Base-by-base conservation (phyloP, 1,140 invertebrate species). In the Bombus waltoni region DNA sequence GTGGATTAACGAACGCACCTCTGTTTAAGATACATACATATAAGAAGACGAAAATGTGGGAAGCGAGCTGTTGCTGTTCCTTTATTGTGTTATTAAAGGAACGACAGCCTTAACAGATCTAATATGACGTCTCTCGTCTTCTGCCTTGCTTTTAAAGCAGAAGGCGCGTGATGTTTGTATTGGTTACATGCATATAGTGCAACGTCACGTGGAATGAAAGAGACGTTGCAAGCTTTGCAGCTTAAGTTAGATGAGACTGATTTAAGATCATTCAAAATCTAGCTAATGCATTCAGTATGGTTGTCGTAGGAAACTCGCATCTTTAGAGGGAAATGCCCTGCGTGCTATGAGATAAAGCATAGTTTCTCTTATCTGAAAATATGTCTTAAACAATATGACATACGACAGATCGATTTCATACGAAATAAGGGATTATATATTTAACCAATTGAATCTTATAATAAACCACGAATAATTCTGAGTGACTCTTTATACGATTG, bases 171-270 rank as follows among this genome's bases (percentile, higher is more conserved):
- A 35, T 35, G 35, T 35, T 18, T 68, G 66, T 68, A 68, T 38
- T 38, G 66, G 22, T 35, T 68, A 22, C 35, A 25, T 66, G 32
- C 15, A 18, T 68, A 38, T 25, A 68, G 66, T 11, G 10, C 18
- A 32, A 13, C 62, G 22, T 38, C 35, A 35, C 25, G 9, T 68
- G 66, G 22, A 68, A 68, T 68, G 35, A 68, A 35, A 11, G 10
- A 68, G 66, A 68, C 22, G 22, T 68, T 38, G 8, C 66, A 68
- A 38, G 66, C 66, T 38, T 32, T 25, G 8, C 9, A 68, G 32
- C 66, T 68, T 68, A 68, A 68, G 18, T 68, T 38, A 68, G 62
- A 68, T 68, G 25, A 68, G 66, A 68, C 66, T 68, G 66, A 68
- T 68, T 68, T 68, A 68, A 68, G 18, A 18, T 68, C 66, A 68